Percentiles rank a stretch among this genome's conserved stretches.
These are phyloP conservation scores for Vimba vimba DNA, from an alignment of 2,113 vertebrate species.

Conservation along the genomic window DNA sequence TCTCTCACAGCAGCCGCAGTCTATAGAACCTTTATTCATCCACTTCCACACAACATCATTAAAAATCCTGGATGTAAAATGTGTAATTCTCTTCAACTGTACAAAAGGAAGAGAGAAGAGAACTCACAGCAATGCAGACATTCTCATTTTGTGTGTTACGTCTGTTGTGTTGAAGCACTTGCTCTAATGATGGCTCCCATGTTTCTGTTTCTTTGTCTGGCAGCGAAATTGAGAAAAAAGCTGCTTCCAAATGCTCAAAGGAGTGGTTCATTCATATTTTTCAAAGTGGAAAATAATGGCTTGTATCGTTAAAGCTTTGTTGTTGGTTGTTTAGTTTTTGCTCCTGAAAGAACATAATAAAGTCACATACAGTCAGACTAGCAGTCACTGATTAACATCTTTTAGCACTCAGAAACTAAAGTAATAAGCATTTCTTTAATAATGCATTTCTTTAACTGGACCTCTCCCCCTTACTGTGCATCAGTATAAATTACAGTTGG, in stretches of 20 bases:
- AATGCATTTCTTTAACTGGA: constrained; percentile 23
- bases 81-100: constrained; percentile 9
- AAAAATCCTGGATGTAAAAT: not conserved
- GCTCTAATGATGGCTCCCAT: constrained; percentile 9
- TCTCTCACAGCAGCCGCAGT: not conserved
- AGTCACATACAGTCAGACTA: not conserved
- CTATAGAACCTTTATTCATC: not conserved
- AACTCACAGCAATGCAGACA: not conserved
- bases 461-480: not conserved
- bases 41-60: constrained; percentile 10
- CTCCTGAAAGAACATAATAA: not conserved
- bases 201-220: not conserved
- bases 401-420: not conserved
- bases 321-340: not conserved
- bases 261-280: not conserved
- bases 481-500: not conserved
- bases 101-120: not conserved
- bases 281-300: not conserved
- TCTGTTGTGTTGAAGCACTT: constrained; percentile 13
- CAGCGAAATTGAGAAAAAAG: not conserved
- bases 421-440: constrained; percentile 33
- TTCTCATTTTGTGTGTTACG: constrained; percentile 6
- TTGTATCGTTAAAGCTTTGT: not conserved
- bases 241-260: not conserved
- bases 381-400: not conserved